Base-by-base conservation (phyloP, 1,140 invertebrate genomes). In the Thaumatotibia leucotreta region DNA sequence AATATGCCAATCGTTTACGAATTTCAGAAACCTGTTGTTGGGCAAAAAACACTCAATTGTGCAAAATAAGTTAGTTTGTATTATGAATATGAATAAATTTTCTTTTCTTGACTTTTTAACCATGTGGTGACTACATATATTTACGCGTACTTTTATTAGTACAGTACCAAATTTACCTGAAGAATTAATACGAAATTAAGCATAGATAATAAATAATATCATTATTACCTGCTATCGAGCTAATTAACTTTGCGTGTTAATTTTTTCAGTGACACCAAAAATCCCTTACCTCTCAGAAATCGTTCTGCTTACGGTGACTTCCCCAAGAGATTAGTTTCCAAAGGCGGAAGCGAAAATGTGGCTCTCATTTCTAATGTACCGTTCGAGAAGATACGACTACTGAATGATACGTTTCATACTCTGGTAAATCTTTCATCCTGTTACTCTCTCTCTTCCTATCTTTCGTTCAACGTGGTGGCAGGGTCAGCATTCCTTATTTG, bases 341-440 rank as follows among this genome's bases (percentile, higher is more conserved):
- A 90, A 65, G 75, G 64, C n/a, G 88, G 88, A 0, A 58, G 80
- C 24, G 88, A 90, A 63, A 90, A 90, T 31, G 76, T 90, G 4
- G 86, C 86, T 0, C 67, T 89, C 6, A 89, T 90, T 17, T 87
- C 85, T 2, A 90, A 90, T 52, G 84, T 90, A 3, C 88, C 88
- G 0, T 90, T 79, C 61, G 84, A 84, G 76, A 90, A 80, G 64
- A 87, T 90, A 10, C 72, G 88, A 0, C 69, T 90, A 2, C 66
- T 91, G 0, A 91, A 91, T 27, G 88, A 91, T 35, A 83, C 86
- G 0, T 89, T 91, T 64, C 86, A 91, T 66, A 91, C 88, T 17
- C 69, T 91, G 85, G 88, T 91, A 78, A 86, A 74, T 32, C 27
- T 39, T 6, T 17, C 35, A 20, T 17, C 4, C n/a, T n/a, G n/a